These are phyloP conservation scores for Siphamia tubifer DNA, from an alignment of 2,113 vertebrate genomes.

Conservation along the genomic window DNA sequence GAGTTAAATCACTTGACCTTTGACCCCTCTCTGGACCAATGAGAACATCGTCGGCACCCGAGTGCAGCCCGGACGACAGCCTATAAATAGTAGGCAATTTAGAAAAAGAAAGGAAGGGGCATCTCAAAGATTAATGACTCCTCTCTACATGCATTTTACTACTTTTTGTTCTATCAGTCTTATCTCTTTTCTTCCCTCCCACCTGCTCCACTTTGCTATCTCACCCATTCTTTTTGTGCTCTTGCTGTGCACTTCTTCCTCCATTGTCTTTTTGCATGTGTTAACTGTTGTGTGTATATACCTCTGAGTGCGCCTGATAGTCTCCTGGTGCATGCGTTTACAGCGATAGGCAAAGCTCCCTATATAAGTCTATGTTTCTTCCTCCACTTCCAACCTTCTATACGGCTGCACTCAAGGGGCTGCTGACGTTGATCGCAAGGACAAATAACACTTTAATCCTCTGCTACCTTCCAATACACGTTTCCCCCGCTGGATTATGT, in stretches of 20 bases:
- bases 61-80: constrained; percentile 25
- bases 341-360: neutral
- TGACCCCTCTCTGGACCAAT: constrained; percentile 52
- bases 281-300: neutral
- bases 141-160: constrained; percentile 53
- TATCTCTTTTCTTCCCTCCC: constrained; percentile 24
- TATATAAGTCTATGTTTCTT: neutral
- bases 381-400: neutral
- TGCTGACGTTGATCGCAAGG: neutral
- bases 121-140: constrained; percentile 65
- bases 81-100: constrained; percentile 73
- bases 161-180: constrained; percentile 46
- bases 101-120: constrained; percentile 23
- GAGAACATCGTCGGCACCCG: constrained; percentile 39
- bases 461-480: neutral
- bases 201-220: constrained; percentile 11
- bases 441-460: constrained; percentile 14
- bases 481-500: neutral
- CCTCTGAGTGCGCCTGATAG: neutral
- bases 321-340: constrained; percentile 6
- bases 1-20: constrained; percentile 67
- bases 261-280: constrained; percentile 9
- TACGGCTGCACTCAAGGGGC: neutral
- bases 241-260: neutral
- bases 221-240: constrained; percentile 6